Base-by-base conservation (phyloP, 2,113 vertebrate genomes). In the Hassar affinis region DNA sequence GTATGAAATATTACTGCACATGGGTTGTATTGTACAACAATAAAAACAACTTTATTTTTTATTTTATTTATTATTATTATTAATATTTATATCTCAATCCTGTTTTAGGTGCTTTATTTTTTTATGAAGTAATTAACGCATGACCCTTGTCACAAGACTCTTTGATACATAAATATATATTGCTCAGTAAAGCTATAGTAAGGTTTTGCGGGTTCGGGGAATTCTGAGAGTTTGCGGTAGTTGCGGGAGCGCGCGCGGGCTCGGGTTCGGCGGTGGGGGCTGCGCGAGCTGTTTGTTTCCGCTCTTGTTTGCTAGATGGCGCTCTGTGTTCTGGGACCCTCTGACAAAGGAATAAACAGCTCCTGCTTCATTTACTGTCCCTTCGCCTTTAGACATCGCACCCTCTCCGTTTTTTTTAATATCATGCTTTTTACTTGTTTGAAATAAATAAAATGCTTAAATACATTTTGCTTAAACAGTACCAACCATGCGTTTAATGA, bases 231-330 rank as follows among this genome's bases (percentile, higher is more conserved):
- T 68, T 66, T 66, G 27, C 25, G 57, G 14, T 66, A 2, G 10
- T n/a, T 14, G 57, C 59, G n/a, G 66, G 86, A 88, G 88, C 84
- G 89, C 83, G 81, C 59, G 78, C 30, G 84, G 84, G n/a, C 78
- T 62, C 81, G 85, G 76, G 87, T 85, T 83, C n/a, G 84, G 72
- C n/a, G 56, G 49, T 51, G 78, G 75, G 89, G 90, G 88, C 87
- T 85, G 85, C 86, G 90, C 42, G 33, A 27, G 88, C 87, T 90
- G 87, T 92, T 93, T 93, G 89, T 95, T 98, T 94, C 94, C 90
- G 88, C 80, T 82, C 95, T 94, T 93, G 94, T 94, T 95, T 94
- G 94, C 97, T 97, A 98, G 97, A 94, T 98, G 97, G 97, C 97
- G 97, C 97, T 97, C 93, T 93, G 92, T 88, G 91, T 95, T 94